A percentile compares a stretch with the other conserved stretches of the same genome.
These are phyloP conservation scores for Tamias sibiricus DNA, from an alignment of 2,113 vertebrate species.

Conservation along the genomic window DNA sequence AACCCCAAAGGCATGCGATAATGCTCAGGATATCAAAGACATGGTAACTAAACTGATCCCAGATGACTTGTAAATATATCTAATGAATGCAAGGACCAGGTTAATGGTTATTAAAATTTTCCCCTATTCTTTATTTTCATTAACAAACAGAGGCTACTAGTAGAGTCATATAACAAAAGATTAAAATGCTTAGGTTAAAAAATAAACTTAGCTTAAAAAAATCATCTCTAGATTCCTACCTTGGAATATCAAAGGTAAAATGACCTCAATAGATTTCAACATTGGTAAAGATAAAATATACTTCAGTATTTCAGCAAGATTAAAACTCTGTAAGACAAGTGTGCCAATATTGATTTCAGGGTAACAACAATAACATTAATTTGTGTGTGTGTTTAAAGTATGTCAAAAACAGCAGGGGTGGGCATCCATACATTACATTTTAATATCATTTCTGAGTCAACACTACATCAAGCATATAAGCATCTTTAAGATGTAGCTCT, in stretches of 20 bases:
- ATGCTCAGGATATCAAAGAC: conserved; percentile 78
- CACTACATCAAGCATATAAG: not conserved
- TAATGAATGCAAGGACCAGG: conserved; percentile 80
- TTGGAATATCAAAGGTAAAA: conserved; percentile 25
- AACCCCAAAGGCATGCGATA: conserved; percentile 83
- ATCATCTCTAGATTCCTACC: not conserved
- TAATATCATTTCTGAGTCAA: not conserved
- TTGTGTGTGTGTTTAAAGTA: not conserved
- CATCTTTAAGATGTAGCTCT: not conserved
- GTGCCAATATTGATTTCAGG: not conserved
- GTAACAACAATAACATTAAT: not conserved
- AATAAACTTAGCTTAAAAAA: conserved; percentile 44
- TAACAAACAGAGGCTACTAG: conserved; percentile 43
- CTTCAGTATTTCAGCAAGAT: not conserved
- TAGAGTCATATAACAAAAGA: not conserved
- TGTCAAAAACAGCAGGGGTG: not conserved
- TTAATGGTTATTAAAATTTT: conserved; percentile 58
- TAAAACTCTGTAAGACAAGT: not conserved
- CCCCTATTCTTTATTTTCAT: conserved; percentile 69
- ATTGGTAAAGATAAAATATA: conserved; percentile 12
- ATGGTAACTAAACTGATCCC: conserved; percentile 74
- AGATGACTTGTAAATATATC: conserved; percentile 82
- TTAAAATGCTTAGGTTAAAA: conserved; percentile 43
- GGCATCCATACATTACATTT: not conserved
- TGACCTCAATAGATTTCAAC: not conserved